Base-by-base conservation (phyloP, 1,140 invertebrate genomes). In the Neodiprion lecontei region DNA sequence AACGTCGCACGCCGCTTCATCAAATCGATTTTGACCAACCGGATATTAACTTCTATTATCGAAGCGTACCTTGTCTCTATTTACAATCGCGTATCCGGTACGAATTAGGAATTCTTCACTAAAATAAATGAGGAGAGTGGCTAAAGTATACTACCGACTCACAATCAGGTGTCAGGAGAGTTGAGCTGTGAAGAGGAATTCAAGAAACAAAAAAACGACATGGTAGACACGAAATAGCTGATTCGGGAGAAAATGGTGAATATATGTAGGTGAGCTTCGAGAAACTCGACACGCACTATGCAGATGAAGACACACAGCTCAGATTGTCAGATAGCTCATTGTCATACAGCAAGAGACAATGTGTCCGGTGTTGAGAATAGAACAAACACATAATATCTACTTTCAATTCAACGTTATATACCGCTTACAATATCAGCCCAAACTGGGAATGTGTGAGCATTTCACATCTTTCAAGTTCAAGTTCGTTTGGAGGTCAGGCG, bases 391-490 rank as follows among this genome's bases (percentile, higher is more conserved):
- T 4, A 17, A 61, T 9, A 61, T 9, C 53, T 17, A 40, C 28
- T 40, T 40, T 5, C 28, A 40, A 40, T 40, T 2, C 28, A 40
- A 40, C 28, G 28, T 40, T 40, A 40, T 61, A 61, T 17, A 61
- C 53, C 53, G 53, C 28, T 40, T 40, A 40, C 28, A 40, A 40
- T 40, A 40, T 40, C 28, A 61, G 53, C 8, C 53, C 11, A 61
- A 61, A 61, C 5, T 17, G 53, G 11, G 53, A 14, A 5, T 61
- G n/a, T 47, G 72, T 72, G 47, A 50, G 50, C 61, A 73, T 69
- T 76, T 77, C 50, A 77, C 70, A 78, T 80, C 76, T 79, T 79
- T 53, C 77, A 79, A 81, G 80, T 80, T 81, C 77, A 80, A 81
- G 79, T 76, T 77, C 74, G 71, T 75, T 81, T 76, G 74, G 67